Evolutionary conservation across 1,140 invertebrate species (phyloP).

Genomic region (Macrobrachium rosenbergii): DNA sequence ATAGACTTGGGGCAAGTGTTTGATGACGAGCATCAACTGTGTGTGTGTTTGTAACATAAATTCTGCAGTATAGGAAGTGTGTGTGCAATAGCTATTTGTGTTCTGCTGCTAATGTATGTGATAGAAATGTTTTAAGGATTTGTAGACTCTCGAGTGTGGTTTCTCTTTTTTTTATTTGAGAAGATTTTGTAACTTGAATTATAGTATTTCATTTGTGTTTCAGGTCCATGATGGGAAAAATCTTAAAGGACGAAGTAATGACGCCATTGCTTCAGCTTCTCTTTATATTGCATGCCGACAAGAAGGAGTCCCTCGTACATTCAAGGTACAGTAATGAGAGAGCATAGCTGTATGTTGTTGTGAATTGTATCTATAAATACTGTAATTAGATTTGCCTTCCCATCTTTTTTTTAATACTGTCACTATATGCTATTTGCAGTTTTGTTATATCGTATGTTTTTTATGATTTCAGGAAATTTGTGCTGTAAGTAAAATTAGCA

Average conservation of each 20-base stretch:
- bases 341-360: neutral
- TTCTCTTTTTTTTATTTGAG: neutral
- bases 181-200: neutral
- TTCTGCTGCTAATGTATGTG: too few species aligned
- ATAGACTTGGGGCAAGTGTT: too few species aligned
- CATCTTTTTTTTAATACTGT: too few species aligned
- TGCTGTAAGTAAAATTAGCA: slow-evolving; percentile 98
- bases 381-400: too few species aligned
- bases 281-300: slow-evolving; percentile 99
- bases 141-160: too few species aligned
- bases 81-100: too few species aligned
- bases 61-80: too few species aligned
- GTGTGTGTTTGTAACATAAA: too few species aligned
- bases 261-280: slow-evolving; percentile 98
- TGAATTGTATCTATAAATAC: neutral
- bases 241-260: slow-evolving; percentile 93
- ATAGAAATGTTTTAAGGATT: too few species aligned
- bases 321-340: slow-evolving; percentile 78
- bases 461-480: slow-evolving; percentile 85
- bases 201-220: slow-evolving; percentile 43
- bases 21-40: too few species aligned
- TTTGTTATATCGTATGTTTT: slow-evolving; percentile 2
- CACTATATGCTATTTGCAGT: neutral
- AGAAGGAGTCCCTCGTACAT: slow-evolving; percentile 98
- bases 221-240: slow-evolving; percentile 95